Conservation (phyloP, 2,797 vertebrate genomes). For the Buceros bicornis region DNA sequence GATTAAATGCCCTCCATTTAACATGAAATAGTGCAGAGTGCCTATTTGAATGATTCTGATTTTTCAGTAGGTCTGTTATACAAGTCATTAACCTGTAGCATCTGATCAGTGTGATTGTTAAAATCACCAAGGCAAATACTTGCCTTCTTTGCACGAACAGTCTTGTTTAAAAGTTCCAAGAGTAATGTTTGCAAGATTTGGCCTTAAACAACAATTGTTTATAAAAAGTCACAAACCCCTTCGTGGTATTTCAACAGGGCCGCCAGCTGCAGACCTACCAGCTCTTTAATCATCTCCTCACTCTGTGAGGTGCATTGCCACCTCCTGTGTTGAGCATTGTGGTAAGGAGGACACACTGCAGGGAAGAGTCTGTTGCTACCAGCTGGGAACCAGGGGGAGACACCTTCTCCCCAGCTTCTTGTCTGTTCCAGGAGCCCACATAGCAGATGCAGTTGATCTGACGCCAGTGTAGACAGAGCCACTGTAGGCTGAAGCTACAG, state of each 20-base stretch:
- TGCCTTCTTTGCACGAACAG: background rate
- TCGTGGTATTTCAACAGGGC: background rate
- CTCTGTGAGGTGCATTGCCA: background rate
- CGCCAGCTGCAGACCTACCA: background rate
- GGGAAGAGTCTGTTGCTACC: background rate
- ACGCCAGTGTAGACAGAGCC: background rate
- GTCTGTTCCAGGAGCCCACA: background rate
- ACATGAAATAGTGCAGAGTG: background rate
- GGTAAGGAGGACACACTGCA: background rate
- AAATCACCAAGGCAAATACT: background rate
- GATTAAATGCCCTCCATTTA: conserved; percentile 28
- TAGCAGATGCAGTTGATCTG: background rate
- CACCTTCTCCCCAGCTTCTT: background rate
- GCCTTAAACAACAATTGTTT: background rate
- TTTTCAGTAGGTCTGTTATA: conserved; percentile 2
- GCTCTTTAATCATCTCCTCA: background rate
- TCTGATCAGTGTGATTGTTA: background rate
- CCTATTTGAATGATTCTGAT: background rate
- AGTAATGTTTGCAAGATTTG: background rate
- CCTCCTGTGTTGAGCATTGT: background rate
- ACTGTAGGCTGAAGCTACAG: background rate
- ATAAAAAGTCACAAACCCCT: background rate
- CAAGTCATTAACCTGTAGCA: background rate
- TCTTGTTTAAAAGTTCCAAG: background rate
- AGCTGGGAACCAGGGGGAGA: background rate